Evolutionary conservation across 2,797 vertebrate genomes (phyloP), one percentile per base, ranked within the genome.

Genomic region (Pogoniulus pusillus): DNA sequence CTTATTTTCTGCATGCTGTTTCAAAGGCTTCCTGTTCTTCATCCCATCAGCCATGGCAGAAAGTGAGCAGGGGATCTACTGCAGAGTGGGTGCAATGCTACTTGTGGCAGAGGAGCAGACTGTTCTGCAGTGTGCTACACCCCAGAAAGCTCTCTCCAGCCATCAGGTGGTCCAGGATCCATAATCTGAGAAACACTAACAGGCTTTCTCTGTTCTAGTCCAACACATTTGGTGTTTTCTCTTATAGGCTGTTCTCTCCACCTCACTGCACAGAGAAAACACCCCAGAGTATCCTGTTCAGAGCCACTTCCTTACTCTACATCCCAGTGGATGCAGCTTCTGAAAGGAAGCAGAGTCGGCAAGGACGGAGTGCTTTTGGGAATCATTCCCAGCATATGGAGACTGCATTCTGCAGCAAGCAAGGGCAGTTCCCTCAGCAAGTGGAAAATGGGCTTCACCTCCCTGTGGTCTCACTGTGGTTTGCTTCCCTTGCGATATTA

Each of bases 251-350:
- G 91, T 93, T 95, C 93, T 94, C 93, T 95, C 86, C 89, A 96
- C 93, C 90, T 94, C 91, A 90, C 90, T 95, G 96, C 94, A 93
- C 89, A 96, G 95, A 95, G 93, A 94, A 95, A 96, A 96, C 91
- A 96, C 93, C 95, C 93, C 87, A 71, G 95, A 93, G 95, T 93
- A 96, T 89, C 94, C 93, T 96, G 93, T 93, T 95, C 88, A 91
- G 89, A 95, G 91, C 89, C 90, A 94, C 93, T 95, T 95, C 96
- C 91, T 95, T 23, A 27, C 82, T 70, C 89, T 58, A 65, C 74
- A 85, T 88, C 89, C 82, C 87, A 65, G 71, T 93, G 90, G 87
- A 90, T 81, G 63, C 62, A 76, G 79, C 89, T 85, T 91, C 84
- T 85, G 85, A 95, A 95, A 92, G 90, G 82, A 94, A 94, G 93